A percentile compares a stretch with the other conserved stretches of the same genome.
These are phyloP conservation scores for Protula sp. DNA, from an alignment of 2,888 invertebrate species.

Conservation along the genomic window DNA sequence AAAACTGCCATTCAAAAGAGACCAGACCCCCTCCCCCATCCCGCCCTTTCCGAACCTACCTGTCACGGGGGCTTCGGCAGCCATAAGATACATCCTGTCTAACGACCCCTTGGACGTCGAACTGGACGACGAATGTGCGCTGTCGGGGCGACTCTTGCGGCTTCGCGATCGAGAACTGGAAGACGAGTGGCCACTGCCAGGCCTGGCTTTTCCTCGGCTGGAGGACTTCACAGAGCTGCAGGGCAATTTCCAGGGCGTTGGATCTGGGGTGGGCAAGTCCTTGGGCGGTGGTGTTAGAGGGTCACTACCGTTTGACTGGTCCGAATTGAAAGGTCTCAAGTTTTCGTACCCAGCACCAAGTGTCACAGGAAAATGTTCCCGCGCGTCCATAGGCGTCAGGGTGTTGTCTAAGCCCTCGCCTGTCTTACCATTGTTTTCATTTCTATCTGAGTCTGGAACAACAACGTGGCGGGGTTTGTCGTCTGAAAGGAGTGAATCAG, in stretches of 20 bases:
- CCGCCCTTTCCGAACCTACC: too few species aligned
- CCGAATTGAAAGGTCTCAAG: not conserved
- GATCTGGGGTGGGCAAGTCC: not conserved
- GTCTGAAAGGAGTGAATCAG: too few species aligned
- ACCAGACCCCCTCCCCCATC: too few species aligned
- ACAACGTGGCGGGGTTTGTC: too few species aligned
- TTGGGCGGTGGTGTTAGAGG: not conserved
- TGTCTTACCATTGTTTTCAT: not conserved
- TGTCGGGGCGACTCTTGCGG: slow-evolving; percentile 7
- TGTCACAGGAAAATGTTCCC: not conserved
- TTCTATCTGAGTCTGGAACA: not conserved
- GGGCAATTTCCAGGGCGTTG: not conserved
- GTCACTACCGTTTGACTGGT: not conserved
- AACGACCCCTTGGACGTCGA: slow-evolving; percentile 11
- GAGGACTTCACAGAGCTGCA: not conserved
- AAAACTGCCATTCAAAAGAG: too few species aligned
- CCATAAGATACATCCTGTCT: slow-evolving; percentile 14
- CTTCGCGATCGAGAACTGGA: not conserved
- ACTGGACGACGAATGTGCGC: slow-evolving; percentile 10
- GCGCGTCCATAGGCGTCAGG: not conserved
- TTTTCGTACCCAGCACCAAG: not conserved
- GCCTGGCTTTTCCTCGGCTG: not conserved
- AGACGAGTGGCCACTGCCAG: not conserved
- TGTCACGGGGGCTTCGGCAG: slow-evolving; percentile 11
- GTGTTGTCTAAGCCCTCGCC: not conserved